Conservation (phyloP, 2,888 invertebrate species). For the Pachymerium ferrugineum region DNA sequence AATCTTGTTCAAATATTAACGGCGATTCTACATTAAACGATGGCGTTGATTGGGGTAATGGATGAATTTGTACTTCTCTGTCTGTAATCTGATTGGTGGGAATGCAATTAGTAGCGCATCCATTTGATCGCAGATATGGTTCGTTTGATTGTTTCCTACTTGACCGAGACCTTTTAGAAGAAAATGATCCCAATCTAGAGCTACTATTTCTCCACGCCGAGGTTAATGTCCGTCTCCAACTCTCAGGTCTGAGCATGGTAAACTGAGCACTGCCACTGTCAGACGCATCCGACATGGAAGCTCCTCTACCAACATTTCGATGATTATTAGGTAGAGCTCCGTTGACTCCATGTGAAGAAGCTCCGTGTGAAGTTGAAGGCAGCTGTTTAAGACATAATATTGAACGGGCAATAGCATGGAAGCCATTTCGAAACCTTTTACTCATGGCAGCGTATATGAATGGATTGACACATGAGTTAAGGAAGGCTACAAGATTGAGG, state of each 20-base stretch:
- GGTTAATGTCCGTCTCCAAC: constrained; percentile 23
- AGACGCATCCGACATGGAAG: not conserved
- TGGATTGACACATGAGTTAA: constrained; percentile 51
- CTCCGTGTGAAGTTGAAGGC: not conserved
- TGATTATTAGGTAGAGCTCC: not conserved
- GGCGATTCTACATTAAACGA: no score
- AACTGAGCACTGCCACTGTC: not conserved
- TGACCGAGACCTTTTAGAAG: not conserved
- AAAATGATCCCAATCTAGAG: not conserved
- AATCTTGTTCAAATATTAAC: no score
- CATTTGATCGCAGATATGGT: not conserved
- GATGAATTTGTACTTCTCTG: no score
- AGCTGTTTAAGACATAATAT: not conserved
- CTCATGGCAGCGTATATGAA: constrained; percentile 52
- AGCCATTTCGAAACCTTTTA: constrained; percentile 44
- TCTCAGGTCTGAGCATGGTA: not conserved
- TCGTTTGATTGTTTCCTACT: not conserved
- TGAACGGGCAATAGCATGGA: not conserved
- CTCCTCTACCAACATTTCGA: not conserved
- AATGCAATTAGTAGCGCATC: not conserved
- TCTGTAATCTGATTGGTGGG: no score
- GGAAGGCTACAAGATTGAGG: constrained; percentile 49
- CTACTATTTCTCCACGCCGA: not conserved
- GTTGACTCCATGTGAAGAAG: not conserved
- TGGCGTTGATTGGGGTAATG: no score